Conservation (phyloP, 2,888 invertebrate species). For the Drosophila longiperda region DNA sequence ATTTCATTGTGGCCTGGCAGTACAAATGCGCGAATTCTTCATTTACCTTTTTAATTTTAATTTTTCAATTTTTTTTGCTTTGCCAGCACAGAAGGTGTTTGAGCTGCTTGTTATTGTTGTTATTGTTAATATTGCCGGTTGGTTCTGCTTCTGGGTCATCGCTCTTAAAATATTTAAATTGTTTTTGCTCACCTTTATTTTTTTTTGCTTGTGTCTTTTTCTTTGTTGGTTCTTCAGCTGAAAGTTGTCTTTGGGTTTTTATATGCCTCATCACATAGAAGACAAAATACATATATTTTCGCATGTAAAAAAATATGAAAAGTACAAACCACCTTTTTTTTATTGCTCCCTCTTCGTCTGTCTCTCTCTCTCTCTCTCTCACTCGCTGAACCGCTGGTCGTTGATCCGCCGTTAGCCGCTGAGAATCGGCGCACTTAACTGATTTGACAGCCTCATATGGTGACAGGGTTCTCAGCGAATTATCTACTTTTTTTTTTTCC, state of each 20-base stretch:
- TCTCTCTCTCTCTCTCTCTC: background rate
- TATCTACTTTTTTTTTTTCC: constrained; percentile 62
- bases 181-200: constrained; percentile 50
- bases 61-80: constrained; percentile 47
- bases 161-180: constrained; percentile 82
- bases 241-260: constrained; percentile 78
- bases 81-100: constrained; percentile 74
- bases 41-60: constrained; percentile 38
- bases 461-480: constrained; percentile 42
- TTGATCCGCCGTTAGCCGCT: constrained; percentile 65
- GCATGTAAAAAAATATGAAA: constrained; percentile 61
- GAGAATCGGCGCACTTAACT: constrained; percentile 69
- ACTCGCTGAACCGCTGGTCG: constrained; percentile 50
- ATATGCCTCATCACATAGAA: constrained; percentile 73
- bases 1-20: constrained; percentile 25
- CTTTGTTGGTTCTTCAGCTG: constrained; percentile 72
- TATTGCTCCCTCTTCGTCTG: background rate
- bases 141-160: constrained; percentile 78
- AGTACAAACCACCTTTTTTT: constrained; percentile 63
- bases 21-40: constrained; percentile 50
- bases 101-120: constrained; percentile 45
- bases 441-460: constrained; percentile 66
- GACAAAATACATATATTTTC: constrained; percentile 57
- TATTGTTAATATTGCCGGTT: constrained; percentile 36
- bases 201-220: constrained; percentile 20